Conservation (phyloP, 2,888 invertebrate genomes). For the Neocrepidodera transversa region DNA sequence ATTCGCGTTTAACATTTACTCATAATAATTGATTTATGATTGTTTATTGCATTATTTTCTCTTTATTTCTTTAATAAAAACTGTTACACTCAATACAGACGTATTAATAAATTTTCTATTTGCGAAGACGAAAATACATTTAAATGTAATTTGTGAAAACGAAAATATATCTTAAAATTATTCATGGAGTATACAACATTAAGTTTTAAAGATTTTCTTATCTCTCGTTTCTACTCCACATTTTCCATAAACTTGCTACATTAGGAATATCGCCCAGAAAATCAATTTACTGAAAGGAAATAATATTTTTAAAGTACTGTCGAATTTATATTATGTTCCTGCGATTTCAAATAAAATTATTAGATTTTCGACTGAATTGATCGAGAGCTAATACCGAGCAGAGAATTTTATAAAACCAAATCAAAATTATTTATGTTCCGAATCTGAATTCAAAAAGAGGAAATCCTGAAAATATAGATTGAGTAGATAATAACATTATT, state of each 20-base stretch:
- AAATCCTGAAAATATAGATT: constrained; percentile 11
- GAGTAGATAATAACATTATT: background rate
- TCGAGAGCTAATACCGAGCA: constrained; percentile 42
- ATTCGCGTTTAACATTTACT: too few relatives aligned
- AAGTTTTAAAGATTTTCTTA: constrained; percentile 26
- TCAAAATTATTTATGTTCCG: constrained; percentile 17
- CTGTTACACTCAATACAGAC: too few relatives aligned
- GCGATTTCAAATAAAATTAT: constrained; percentile 34
- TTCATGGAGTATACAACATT: constrained; percentile 25
- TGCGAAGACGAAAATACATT: too few relatives aligned
- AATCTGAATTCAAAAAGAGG: constrained; percentile 11
- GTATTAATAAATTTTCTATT: too few relatives aligned
- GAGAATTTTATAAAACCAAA: constrained; percentile 42
- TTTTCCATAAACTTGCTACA: constrained; percentile 21
- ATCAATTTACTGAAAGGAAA: constrained; percentile 32
- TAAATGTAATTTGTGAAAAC: background rate
- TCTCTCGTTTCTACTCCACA: constrained; percentile 17
- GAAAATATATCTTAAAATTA: constrained; percentile 22
- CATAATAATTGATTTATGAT: too few relatives aligned
- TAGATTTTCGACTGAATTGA: constrained; percentile 43
- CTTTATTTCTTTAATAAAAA: too few relatives aligned
- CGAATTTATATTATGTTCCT: constrained; percentile 28
- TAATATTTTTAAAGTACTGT: constrained; percentile 31
- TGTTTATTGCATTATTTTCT: too few relatives aligned
- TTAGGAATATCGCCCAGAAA: constrained; percentile 22